Conservation (phyloP, 2,888 invertebrate genomes). For the Pristionchus arcanus region DNA sequence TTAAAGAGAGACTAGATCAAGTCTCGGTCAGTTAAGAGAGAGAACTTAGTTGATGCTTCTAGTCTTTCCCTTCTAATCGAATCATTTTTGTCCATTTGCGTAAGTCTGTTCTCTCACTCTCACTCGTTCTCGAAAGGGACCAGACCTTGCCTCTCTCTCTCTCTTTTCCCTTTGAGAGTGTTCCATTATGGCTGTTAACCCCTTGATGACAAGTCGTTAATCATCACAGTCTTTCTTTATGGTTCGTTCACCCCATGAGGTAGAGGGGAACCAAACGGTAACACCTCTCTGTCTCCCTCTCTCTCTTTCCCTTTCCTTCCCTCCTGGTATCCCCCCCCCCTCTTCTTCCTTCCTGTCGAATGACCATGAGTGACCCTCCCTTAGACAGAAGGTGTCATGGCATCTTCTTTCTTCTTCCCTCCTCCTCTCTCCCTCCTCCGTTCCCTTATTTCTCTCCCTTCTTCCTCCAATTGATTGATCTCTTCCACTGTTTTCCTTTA, state of each 20-base stretch:
- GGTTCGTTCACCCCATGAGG: constrained; percentile 17
- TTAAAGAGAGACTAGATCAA: background rate
- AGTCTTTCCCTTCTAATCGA: constrained; percentile 1
- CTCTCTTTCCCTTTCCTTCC: constrained; percentile 20
- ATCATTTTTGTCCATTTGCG: constrained; percentile 45
- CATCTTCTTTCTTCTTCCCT: constrained; percentile 14
- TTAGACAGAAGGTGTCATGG: constrained; percentile 42
- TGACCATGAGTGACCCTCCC: constrained; percentile 45
- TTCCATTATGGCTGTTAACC: constrained; percentile 41
- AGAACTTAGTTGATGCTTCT: background rate
- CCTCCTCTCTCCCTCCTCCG: constrained; percentile 9
- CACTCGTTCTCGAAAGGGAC: constrained; percentile 1
- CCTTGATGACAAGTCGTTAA: constrained; percentile 25
- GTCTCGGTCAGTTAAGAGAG: constrained; percentile 20
- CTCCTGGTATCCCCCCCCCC: constrained; percentile 13
- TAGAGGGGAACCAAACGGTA: background rate
- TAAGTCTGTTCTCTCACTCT: background rate
- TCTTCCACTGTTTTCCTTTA: constrained; percentile 34
- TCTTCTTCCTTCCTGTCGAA: background rate
- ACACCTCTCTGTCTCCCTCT: constrained; percentile 36
- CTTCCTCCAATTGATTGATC: constrained; percentile 18
- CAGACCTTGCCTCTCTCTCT: background rate
- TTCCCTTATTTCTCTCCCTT: background rate
- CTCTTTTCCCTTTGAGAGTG: background rate
- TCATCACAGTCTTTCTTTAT: constrained; percentile 3